phyloP scores from a whole-genome alignment of 2,797 vertebrate genomes.

The Poeciliopsis paucimaculata region DNA sequence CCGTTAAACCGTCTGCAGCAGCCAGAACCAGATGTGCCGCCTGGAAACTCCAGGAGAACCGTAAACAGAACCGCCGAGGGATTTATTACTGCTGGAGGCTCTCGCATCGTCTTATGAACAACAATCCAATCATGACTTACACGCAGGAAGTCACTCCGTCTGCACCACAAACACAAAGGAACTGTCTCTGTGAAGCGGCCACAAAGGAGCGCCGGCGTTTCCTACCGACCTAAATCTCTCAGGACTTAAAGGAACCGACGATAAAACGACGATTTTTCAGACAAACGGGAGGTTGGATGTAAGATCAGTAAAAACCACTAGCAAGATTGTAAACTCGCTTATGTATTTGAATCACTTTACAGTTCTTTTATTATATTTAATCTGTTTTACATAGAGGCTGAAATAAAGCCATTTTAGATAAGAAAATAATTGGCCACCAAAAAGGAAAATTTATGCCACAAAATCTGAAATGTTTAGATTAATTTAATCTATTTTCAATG shows the following conservation, averaged over 20 bases:
- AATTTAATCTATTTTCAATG: too few relatives aligned
- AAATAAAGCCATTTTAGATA: too few relatives aligned
- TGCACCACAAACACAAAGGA: conserved; percentile 18
- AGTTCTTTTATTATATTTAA: not conserved
- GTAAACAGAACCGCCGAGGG: conserved; percentile 27
- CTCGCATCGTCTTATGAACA: conserved; percentile 24
- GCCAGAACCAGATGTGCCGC: conserved; percentile 51
- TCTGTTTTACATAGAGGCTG: too few relatives aligned
- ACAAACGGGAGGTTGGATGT: conserved; percentile 9
- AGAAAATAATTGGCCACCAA: too few relatives aligned
- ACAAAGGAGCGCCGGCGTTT: conserved; percentile 17
- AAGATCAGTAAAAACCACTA: not conserved
- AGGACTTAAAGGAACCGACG: conserved; percentile 25
- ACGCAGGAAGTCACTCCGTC: conserved; percentile 17
- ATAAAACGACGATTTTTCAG: conserved; percentile 24
- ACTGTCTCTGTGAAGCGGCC: conserved; percentile 21
- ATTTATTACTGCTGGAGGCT: conserved; percentile 24
- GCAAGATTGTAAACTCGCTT: not conserved
- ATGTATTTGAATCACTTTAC: too few relatives aligned
- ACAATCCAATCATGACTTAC: conserved; percentile 15
- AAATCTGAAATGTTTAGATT: too few relatives aligned
- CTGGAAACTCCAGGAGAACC: conserved; percentile 23
- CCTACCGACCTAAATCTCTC: conserved; percentile 13
- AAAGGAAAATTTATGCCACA: too few relatives aligned
- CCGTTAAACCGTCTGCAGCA: conserved; percentile 46